Conservation (phyloP, 1,140 invertebrate species). For the Pomacea maculata region DNA sequence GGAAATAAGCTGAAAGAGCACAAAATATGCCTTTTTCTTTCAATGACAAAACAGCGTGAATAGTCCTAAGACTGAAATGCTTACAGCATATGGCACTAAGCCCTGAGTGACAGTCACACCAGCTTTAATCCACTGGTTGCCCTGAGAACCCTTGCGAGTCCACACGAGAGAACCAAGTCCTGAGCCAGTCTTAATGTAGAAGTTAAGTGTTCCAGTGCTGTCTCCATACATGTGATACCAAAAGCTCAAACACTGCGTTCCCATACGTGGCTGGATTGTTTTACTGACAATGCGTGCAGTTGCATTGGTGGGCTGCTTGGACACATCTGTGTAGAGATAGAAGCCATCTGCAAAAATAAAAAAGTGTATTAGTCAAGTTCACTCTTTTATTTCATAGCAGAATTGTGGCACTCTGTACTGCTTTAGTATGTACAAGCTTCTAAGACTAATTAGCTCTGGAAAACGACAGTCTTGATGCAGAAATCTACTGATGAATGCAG, state of each 20-base stretch:
- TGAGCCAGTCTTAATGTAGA: constrained; percentile 36
- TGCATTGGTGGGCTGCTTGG: constrained; percentile 13
- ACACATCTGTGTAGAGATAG: constrained; percentile 45
- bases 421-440: background rate
- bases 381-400: background rate
- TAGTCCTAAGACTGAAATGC: background rate
- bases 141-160: constrained; percentile 54
- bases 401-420: background rate
- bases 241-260: constrained; percentile 50
- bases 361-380: background rate
- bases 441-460: background rate
- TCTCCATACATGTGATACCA: constrained; percentile 65
- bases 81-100: constrained; percentile 16
- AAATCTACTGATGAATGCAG: no score
- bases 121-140: constrained; percentile 56
- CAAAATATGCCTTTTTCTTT: no score
- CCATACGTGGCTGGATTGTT: constrained; percentile 30
- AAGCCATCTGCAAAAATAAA: constrained; percentile 39
- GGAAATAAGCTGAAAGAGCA: no score
- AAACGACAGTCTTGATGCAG: background rate
- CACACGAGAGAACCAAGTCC: constrained; percentile 45
- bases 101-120: constrained; percentile 41
- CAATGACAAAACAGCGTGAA: no score
- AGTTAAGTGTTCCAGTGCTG: constrained; percentile 47
- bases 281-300: constrained; percentile 24